phyloP scores from a whole-genome alignment of 2,888 invertebrate genomes.

The Pemphredon lugubris region DNA sequence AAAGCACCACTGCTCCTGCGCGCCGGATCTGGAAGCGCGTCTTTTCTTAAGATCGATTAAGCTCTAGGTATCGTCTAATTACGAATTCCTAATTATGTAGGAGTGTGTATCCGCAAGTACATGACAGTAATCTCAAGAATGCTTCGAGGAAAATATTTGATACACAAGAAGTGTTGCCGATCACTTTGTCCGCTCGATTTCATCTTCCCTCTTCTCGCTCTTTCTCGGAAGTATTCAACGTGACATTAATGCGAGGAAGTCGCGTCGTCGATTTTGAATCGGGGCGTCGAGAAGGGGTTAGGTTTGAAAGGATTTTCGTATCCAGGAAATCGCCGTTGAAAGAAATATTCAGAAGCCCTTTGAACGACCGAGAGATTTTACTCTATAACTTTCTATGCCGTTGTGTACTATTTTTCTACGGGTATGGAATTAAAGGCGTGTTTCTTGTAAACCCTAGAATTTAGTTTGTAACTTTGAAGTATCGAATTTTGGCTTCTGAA shows the following conservation, averaged over 20 bases:
- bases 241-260: too few species aligned
- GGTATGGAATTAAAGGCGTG: not conserved
- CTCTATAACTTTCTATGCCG: slow-evolving; percentile 7
- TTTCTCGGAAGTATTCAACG: too few species aligned
- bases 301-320: slow-evolving; percentile 9
- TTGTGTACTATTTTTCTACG: slow-evolving; percentile 38
- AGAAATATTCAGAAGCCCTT: slow-evolving; percentile 5
- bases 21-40: slow-evolving; percentile 67
- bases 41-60: slow-evolving; percentile 77
- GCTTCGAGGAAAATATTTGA: slow-evolving; percentile 30
- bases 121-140: not conserved
- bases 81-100: slow-evolving; percentile 39
- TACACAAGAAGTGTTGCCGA: not conserved
- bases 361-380: slow-evolving; percentile 6
- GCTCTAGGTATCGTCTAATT: slow-evolving; percentile 8
- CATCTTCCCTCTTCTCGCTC: not conserved
- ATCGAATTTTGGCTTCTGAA: slow-evolving; percentile 6
- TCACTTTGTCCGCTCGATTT: not conserved
- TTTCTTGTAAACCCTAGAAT: not conserved
- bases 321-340: not conserved
- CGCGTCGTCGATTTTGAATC: not conserved
- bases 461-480: slow-evolving; percentile 3
- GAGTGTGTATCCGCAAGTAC: slow-evolving; percentile 4
- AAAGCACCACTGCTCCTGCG: slow-evolving; percentile 76
- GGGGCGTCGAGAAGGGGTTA: too few species aligned